Percentiles rank a stretch among this genome's conserved stretches.
These are phyloP conservation scores for Anticlea derivata DNA, from an alignment of 2,888 invertebrate genomes.

Conservation along the genomic window DNA sequence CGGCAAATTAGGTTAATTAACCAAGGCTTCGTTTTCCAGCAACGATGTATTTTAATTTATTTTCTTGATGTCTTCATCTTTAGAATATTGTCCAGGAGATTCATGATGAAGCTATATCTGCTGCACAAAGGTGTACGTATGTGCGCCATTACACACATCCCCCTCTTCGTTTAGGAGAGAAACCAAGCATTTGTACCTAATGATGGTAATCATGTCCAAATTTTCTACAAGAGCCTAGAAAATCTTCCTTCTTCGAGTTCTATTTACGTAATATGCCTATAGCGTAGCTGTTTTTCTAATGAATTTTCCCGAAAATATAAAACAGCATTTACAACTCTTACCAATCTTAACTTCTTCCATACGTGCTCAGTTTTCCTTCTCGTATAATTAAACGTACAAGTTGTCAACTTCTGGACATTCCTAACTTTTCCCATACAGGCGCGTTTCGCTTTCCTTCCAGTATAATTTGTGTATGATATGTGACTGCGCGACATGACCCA, in stretches of 20 bases:
- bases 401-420: conserved; percentile 11
- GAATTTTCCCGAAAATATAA: neutral
- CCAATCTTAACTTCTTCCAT: conserved; percentile 13
- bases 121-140: too few relatives aligned
- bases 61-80: too few relatives aligned
- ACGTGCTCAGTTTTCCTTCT: conserved; percentile 12
- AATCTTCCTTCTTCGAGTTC: too few relatives aligned
- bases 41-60: neutral
- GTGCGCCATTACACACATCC: too few relatives aligned
- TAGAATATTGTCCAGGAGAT: too few relatives aligned
- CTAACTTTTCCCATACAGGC: conserved; percentile 13
- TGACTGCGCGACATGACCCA: conserved; percentile 46
- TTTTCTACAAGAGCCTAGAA: too few relatives aligned
- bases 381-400: conserved; percentile 17
- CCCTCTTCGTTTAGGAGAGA: too few relatives aligned
- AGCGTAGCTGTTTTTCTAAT: neutral
- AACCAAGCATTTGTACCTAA: too few relatives aligned
- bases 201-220: too few relatives aligned
- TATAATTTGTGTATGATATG: conserved; percentile 40
- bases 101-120: too few relatives aligned
- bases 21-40: conserved; percentile 30
- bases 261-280: too few relatives aligned
- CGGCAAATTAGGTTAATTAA: conserved; percentile 58
- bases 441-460: conserved; percentile 16
- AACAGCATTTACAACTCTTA: conserved; percentile 2